Conservation (phyloP, 2,888 invertebrate species). For the Sphaeridia pumilis region DNA sequence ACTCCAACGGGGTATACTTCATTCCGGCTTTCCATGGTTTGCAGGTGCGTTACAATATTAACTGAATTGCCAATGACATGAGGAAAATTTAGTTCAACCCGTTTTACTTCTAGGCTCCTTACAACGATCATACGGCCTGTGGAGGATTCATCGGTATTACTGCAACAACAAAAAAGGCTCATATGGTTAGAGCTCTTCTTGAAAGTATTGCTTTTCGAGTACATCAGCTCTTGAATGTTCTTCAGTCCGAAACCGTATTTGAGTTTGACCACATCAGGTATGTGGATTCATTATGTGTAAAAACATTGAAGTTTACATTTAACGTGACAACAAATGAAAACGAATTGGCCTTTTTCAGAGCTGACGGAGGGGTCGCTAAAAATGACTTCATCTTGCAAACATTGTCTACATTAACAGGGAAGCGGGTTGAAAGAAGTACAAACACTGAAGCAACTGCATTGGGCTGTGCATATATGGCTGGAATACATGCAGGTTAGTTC, state of each 20-base stretch:
- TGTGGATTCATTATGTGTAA: background rate
- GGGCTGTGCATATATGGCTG: slow-evolving; percentile 78
- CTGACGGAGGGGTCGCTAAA: slow-evolving; percentile 91
- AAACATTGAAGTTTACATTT: no score
- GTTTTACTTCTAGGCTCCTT: slow-evolving; percentile 57
- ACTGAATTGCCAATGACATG: no score
- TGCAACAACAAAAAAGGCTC: slow-evolving; percentile 61
- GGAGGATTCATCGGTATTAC: slow-evolving; percentile 66
- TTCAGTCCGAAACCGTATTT: slow-evolving; percentile 57
- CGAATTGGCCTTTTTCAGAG: no score
- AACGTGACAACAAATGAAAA: no score
- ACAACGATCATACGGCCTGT: slow-evolving; percentile 72
- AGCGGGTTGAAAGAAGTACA: slow-evolving; percentile 59
- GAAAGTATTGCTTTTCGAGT: slow-evolving; percentile 77
- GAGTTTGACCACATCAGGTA: slow-evolving; percentile 51
- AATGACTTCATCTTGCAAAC: slow-evolving; percentile 85
- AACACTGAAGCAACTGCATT: slow-evolving; percentile 70
- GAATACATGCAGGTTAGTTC: slow-evolving; percentile 56
- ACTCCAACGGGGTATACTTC: slow-evolving; percentile 69
- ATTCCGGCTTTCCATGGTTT: slow-evolving; percentile 81
- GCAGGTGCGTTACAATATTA: slow-evolving; percentile 60
- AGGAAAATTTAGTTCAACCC: no score
- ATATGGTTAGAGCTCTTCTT: slow-evolving; percentile 67
- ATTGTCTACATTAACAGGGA: slow-evolving; percentile 66
- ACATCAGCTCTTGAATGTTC: slow-evolving; percentile 60